Base-by-base conservation (phyloP, 2,113 vertebrate genomes). In the Steatornis caripensis region DNA sequence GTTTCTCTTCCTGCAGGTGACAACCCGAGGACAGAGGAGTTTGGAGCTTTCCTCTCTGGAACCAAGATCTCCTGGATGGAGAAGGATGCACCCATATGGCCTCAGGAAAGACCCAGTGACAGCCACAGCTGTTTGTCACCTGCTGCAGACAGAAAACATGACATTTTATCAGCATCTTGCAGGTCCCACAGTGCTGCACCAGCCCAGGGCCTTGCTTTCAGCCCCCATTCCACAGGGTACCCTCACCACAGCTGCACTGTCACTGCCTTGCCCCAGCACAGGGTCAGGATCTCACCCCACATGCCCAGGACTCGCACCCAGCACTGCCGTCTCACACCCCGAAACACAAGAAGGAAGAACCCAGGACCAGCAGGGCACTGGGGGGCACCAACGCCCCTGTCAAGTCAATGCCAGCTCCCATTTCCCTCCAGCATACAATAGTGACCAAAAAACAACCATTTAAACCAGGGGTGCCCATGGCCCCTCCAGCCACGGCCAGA, bases 321-420 rank as follows among this genome's bases (percentile, higher is more conserved):
- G n/a, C 2, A 2, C 36, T 12, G 17, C 39, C 29, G 20, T 5
- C 30, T 43, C 70, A 4, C 2, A 0, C 23, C 18, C 11, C 0
- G 3, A 34, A 51, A 12, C 46, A 27, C 2, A 6, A 78, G 18
- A 15, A 57, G 48, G 7, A 36, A 17, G 36, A 51, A 20, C 58
- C 17, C 36, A 11, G 49, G 15, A 22, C 23, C 48, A 41, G 29
- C 17, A 15, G n/a, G n/a, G n/a, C n/a, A n/a, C n/a, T 46, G 54
- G 34, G 43, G 30, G 39, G 11, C 34, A 60, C n/a, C 0, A 6
- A 30, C 10, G 8, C 34, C 43, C 39, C 3, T n/a, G n/a, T 0
- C 43, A 61, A 49, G 43, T 21, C 2, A 6, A 34, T 9, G 10
- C 26, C 60, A 22, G 46, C 60, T 21, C 30, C 49, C 1, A 2